Conservation (phyloP, 2,888 invertebrate genomes). For the Ariolimax columbianus region DNA sequence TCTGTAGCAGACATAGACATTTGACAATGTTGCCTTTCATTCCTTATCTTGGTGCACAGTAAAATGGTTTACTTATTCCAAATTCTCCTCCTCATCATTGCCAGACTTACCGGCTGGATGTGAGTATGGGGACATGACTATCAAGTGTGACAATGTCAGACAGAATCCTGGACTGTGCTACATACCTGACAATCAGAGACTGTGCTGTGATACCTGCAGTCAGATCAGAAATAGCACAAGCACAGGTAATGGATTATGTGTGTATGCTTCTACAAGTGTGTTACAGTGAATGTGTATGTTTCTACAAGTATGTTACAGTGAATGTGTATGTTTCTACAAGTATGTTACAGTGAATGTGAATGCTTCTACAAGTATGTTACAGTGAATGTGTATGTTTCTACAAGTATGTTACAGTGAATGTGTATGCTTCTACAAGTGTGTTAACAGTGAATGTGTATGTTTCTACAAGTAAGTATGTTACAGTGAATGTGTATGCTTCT, state of each 20-base stretch:
- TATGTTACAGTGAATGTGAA: not conserved
- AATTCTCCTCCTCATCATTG: not conserved
- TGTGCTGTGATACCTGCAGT: constrained; percentile 70
- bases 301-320: not conserved
- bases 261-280: not conserved
- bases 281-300: not conserved
- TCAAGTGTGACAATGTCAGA: constrained; percentile 61
- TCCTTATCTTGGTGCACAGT: no score
- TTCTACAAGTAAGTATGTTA: no score
- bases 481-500: no score
- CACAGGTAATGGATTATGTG: constrained; percentile 55
- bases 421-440: no score
- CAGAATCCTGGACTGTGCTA: constrained; percentile 68
- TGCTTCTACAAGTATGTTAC: not conserved
- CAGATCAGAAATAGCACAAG: constrained; percentile 57
- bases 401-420: no score
- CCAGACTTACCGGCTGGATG: constrained; percentile 56
- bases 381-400: not conserved
- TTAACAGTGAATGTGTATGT: no score
- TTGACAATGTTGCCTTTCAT: no score
- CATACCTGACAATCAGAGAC: constrained; percentile 66
- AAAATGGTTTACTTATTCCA: no score
- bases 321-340: not conserved
- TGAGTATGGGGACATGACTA: constrained; percentile 68
- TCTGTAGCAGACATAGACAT: no score